Evolutionary conservation across 2,113 vertebrate species (phyloP).

Genomic region (Xiphias gladius): DNA sequence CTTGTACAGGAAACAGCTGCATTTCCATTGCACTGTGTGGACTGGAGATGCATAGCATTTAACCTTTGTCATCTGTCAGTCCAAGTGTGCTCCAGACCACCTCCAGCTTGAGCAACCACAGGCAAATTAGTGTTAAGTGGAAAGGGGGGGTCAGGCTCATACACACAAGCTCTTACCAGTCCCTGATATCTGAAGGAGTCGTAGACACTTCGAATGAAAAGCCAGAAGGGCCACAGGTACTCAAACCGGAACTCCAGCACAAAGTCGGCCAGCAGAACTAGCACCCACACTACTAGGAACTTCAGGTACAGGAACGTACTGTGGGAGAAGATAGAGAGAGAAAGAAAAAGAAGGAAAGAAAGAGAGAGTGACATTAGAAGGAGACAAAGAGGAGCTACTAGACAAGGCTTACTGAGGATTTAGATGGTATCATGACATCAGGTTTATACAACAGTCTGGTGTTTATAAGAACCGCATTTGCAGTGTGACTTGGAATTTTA

Average conservation of each 20-base stretch:
- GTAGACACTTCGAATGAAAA: slow-evolving; percentile 98
- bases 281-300: slow-evolving; percentile 97
- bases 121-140: background rate
- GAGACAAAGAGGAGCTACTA: background rate
- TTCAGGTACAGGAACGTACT: slow-evolving; percentile 99
- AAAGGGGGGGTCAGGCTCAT: background rate
- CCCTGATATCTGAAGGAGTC: slow-evolving; percentile 99
- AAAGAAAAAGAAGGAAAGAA: too few relatives aligned
- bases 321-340: slow-evolving; percentile 40
- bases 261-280: slow-evolving; percentile 97
- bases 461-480: slow-evolving; percentile 1
- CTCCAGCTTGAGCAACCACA: background rate
- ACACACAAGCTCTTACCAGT: slow-evolving; percentile 85
- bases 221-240: slow-evolving; percentile 99
- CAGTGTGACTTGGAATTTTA: background rate
- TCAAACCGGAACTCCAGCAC: slow-evolving; percentile 99
- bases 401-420: background rate
- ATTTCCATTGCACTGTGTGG: background rate
- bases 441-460: slow-evolving; percentile 36
- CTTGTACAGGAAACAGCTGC: background rate
- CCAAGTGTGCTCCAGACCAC: background rate
- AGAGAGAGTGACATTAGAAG: background rate
- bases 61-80: background rate
- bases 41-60: background rate
- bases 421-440: background rate